Evolutionary conservation across 1,140 invertebrate genomes (phyloP).

Genomic region (Heliconius nattereri): DNA sequence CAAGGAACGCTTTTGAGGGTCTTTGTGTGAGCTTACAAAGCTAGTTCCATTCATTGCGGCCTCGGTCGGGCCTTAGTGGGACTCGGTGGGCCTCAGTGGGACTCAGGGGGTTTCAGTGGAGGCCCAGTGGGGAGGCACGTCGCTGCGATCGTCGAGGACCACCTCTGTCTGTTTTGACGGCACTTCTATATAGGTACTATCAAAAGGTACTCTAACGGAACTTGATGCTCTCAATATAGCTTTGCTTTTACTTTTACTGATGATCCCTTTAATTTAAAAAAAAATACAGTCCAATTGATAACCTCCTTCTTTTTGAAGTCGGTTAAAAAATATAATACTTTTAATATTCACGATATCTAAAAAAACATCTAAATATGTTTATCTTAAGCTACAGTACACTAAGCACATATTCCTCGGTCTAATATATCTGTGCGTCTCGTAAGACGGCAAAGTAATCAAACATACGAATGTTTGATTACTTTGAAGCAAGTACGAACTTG

Average conservation of each 20-base stretch:
- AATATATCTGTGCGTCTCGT: not conserved
- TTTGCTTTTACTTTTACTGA: not conserved
- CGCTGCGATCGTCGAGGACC: slow-evolving; percentile 4
- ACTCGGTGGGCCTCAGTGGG: not conserved
- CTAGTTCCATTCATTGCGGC: slow-evolving; percentile 4
- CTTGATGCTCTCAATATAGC: not conserved
- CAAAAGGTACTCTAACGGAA: not conserved
- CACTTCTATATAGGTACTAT: not conserved
- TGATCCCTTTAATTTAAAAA: too few species aligned
- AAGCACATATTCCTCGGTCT: not conserved
- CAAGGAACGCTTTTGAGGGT: slow-evolving; percentile 12
- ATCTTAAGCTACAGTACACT: not conserved
- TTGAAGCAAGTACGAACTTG: too few species aligned
- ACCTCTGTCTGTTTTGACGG: too few species aligned
- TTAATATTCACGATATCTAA: too few species aligned
- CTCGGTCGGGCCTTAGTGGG: not conserved
- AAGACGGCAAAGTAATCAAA: not conserved
- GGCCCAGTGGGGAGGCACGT: not conserved
- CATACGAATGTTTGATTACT: too few species aligned
- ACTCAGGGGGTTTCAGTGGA: not conserved
- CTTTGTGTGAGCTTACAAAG: slow-evolving; percentile 20
- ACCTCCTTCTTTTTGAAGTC: too few species aligned
- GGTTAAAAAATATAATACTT: too few species aligned
- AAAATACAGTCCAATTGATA: too few species aligned
- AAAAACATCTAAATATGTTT: too few species aligned